Evolutionary conservation across 2,888 invertebrate species (phyloP).

Genomic region (Drosophila maculinotata): DNA sequence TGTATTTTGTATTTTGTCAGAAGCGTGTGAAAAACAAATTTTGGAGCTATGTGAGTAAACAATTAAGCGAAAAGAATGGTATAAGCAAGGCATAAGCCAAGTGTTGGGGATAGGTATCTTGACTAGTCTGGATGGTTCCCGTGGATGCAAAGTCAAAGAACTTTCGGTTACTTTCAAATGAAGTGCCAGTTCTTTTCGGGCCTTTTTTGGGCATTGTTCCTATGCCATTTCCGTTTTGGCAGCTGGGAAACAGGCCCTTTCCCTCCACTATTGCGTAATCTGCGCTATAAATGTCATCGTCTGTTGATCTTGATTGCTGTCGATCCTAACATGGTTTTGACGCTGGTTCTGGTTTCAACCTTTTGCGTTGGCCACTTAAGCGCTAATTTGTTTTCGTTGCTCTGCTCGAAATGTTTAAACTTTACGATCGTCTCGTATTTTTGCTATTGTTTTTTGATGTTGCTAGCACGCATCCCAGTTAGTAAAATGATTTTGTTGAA

Average conservation of each 20-base stretch:
- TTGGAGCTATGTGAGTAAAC: constrained; percentile 54
- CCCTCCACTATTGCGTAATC: constrained; percentile 49
- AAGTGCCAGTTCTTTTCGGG: constrained; percentile 21
- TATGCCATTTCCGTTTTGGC: constrained; percentile 66
- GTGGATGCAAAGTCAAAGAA: constrained; percentile 65
- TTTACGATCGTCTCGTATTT: constrained; percentile 39
- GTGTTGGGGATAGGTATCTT: constrained; percentile 21
- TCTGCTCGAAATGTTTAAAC: constrained; percentile 22
- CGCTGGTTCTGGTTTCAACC: constrained; percentile 18
- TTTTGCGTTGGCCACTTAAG: constrained; percentile 33
- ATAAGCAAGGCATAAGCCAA: constrained; percentile 18
- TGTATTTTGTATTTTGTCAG: constrained; percentile 28
- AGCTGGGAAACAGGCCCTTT: constrained; percentile 28
- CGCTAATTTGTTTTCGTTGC: constrained; percentile 46
- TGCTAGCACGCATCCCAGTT: constrained; percentile 65
- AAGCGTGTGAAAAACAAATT: constrained; percentile 73
- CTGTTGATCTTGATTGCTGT: constrained; percentile 15
- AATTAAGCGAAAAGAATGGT: constrained; percentile 61
- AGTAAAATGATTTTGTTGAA: constrained; percentile 67
- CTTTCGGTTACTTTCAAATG: constrained; percentile 68
- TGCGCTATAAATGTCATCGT: constrained; percentile 61
- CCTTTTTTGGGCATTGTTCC: constrained; percentile 42
- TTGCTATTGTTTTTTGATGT: constrained; percentile 19
- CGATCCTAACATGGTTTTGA: constrained; percentile 23
- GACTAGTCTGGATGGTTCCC: constrained; percentile 22